Conservation (phyloP, 1,140 invertebrate species). For the Sitophilus oryzae region DNA sequence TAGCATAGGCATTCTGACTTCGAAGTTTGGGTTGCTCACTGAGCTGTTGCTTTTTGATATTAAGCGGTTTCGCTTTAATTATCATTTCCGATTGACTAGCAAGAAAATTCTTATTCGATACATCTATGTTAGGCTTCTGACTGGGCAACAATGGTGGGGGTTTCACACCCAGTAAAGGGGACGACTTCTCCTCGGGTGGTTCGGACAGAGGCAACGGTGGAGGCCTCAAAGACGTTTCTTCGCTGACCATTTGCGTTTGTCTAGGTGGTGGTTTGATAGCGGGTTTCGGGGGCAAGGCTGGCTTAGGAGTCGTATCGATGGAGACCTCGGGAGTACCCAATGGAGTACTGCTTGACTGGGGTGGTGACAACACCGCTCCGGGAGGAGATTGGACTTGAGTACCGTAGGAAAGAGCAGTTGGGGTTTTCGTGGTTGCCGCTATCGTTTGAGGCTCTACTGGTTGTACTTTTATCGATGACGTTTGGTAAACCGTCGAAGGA, state of each 20-base stretch:
- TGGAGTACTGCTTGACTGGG: slow-evolving; percentile 53
- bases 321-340: slow-evolving; percentile 51
- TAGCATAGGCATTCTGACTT: slow-evolving; percentile 49
- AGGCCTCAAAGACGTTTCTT: slow-evolving; percentile 31
- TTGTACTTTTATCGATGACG: slow-evolving; percentile 72
- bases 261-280: slow-evolving; percentile 50
- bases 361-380: slow-evolving; percentile 50
- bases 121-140: slow-evolving; percentile 7
- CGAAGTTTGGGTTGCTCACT: slow-evolving; percentile 70
- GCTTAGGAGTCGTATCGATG: slow-evolving; percentile 53
- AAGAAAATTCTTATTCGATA: slow-evolving; percentile 19
- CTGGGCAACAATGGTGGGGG: slow-evolving; percentile 37
- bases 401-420: slow-evolving; percentile 28
- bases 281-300: slow-evolving; percentile 70
- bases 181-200: slow-evolving; percentile 42
- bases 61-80: slow-evolving; percentile 73
- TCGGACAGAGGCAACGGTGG: slow-evolving; percentile 41
- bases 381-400: slow-evolving; percentile 45
- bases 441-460: slow-evolving; percentile 73
- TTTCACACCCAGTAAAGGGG: slow-evolving; percentile 8
- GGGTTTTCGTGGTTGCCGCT: slow-evolving; percentile 37
- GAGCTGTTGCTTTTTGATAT: slow-evolving; percentile 68
- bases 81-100: slow-evolving; percentile 49
- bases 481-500: slow-evolving; percentile 72
- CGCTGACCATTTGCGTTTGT: slow-evolving; percentile 44